These are phyloP conservation scores for Mesochorus sp. DNA, from an alignment of 2,888 invertebrate genomes.

Conservation along the genomic window DNA sequence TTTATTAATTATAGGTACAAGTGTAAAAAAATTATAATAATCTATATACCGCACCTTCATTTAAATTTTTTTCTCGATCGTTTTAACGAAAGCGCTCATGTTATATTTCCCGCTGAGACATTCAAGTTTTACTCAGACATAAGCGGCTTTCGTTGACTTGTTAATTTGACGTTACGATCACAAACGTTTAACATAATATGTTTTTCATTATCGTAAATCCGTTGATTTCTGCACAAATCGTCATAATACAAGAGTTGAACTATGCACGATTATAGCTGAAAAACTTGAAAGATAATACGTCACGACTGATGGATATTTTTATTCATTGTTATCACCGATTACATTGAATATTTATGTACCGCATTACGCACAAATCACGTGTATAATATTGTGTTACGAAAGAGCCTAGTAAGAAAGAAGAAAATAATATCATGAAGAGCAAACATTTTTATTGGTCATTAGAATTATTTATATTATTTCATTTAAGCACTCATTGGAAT, in stretches of 20 bases:
- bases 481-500: too few relatives aligned
- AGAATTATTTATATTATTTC: too few relatives aligned
- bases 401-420: neutral
- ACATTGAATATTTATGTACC: too few relatives aligned
- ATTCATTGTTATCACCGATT: too few relatives aligned
- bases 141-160: neutral
- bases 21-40: slow-evolving; percentile 12
- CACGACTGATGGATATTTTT: too few relatives aligned
- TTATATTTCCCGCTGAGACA: neutral
- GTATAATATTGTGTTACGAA: neutral
- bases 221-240: neutral
- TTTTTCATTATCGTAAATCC: neutral
- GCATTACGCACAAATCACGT: too few relatives aligned
- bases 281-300: too few relatives aligned
- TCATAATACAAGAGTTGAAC: too few relatives aligned
- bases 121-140: neutral
- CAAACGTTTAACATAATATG: neutral
- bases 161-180: neutral
- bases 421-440: too few relatives aligned
- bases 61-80: slow-evolving; percentile 22
- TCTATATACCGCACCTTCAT: slow-evolving; percentile 49
- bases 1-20: neutral
- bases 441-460: too few relatives aligned
- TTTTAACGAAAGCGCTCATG: neutral
- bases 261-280: too few relatives aligned